Base-by-base conservation (phyloP, 2,797 vertebrate genomes). In the Chanos chanos region DNA sequence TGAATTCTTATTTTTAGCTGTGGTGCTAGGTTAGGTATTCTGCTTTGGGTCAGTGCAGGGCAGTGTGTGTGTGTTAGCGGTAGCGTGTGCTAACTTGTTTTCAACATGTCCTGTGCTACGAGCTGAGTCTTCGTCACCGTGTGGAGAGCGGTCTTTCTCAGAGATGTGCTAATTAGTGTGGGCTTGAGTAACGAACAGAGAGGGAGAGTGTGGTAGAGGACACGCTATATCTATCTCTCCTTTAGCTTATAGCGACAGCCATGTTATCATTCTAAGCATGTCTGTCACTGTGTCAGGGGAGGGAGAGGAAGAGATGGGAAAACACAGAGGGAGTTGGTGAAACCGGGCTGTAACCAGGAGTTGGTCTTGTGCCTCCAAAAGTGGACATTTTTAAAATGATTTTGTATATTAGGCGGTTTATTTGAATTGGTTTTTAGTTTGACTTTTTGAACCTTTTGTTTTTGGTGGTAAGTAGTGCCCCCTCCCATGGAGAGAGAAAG, bases 231-330 rank as follows among this genome's bases (percentile, higher is more conserved):
- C 10, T 12, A 24, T 34, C 12, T 24, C 37, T 10, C 3, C 4
- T 21, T 16, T 25, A 19, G 13, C 30, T 58, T 31, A 37, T 51
- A 28, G 18, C 13, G 4, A n/a, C n/a, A 16, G 3, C 21, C 18
- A 18, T 54, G 27, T 64, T 70, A 54, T 70, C 31, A 64, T 64
- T 59, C 67, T 48, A 19, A 36, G 7, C 67, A 64, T 64, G 67
- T 59, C 61, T 37, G 37, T 18, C 43, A 22, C 5, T 5, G 13
- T 18, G 24, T 24, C 30, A 10, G 12, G 27, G 43, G 53, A 49
- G 34, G 44, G 40, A 43, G 40, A 57, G 44, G 27, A 16, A 40
- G 45, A 65, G 54, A 50, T 36, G 39, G 15, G 39, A 51, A 24
- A 4, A 16, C 8, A 54, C 47, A 54, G 56, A 60, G 28, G 36